phyloP scores from a whole-genome alignment of 2,113 vertebrate genomes.

The Noturus placidus region DNA sequence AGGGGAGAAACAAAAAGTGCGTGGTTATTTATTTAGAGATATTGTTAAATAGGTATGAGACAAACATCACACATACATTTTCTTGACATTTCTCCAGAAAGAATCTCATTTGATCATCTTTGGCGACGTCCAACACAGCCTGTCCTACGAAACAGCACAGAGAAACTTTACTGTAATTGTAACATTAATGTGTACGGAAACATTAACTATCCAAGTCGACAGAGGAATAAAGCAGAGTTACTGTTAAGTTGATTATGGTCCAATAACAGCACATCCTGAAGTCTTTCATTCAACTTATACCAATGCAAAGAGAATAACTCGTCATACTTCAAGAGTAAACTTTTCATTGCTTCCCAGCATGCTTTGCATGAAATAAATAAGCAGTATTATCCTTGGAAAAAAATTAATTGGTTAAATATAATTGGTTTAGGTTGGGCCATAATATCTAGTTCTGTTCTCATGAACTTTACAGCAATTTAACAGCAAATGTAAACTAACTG shows the following conservation, averaged over 20 bases:
- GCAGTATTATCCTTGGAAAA: not conserved
- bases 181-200: not conserved
- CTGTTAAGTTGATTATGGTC: not conserved
- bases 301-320: not conserved
- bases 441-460: not conserved
- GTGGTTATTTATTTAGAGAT: not conserved
- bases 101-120: constrained; percentile 79
- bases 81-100: constrained; percentile 74
- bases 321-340: not conserved
- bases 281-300: not conserved
- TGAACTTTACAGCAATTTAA: not conserved
- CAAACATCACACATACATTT: constrained; percentile 71
- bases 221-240: not conserved
- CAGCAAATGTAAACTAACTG: not conserved
- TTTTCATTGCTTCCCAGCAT: not conserved
- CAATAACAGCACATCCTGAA: not conserved
- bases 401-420: too few species aligned
- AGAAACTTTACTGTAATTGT: not conserved
- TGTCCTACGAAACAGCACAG: constrained; percentile 74
- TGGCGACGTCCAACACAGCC: constrained; percentile 81
- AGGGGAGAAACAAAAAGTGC: constrained; percentile 17
- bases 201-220: not conserved
- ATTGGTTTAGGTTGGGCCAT: not conserved
- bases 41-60: not conserved
- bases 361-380: not conserved